Evolutionary conservation across 2,888 invertebrate genomes (phyloP).

Genomic region (Cyclophora albipunctata): DNA sequence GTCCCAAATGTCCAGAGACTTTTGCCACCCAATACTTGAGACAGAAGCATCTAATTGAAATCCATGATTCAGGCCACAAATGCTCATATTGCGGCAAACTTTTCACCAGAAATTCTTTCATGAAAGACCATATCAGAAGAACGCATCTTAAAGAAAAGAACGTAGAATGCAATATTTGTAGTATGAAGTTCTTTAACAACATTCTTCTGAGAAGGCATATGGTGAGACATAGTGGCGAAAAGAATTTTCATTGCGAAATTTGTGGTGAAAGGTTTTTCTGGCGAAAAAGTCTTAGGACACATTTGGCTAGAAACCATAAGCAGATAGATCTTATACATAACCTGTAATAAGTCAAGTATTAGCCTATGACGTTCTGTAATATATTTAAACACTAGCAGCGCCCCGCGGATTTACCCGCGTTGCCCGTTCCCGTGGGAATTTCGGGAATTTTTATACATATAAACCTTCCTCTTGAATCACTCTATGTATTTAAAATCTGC

Average conservation of each 20-base stretch:
- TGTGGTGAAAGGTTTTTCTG: slow-evolving; percentile 77
- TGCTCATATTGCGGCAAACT: slow-evolving; percentile 60
- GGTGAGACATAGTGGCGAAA: slow-evolving; percentile 70
- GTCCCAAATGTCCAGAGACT: slow-evolving; percentile 54
- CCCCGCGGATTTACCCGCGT: no score
- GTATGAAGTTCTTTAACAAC: slow-evolving; percentile 65
- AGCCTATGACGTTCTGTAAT: not conserved
- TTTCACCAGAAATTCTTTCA: slow-evolving; percentile 57
- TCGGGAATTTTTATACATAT: no score
- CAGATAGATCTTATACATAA: slow-evolving; percentile 28
- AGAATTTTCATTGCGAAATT: slow-evolving; percentile 75
- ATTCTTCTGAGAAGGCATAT: slow-evolving; percentile 57
- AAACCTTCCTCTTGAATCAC: no score
- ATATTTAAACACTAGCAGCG: no score
- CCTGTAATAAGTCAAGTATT: slow-evolving; percentile 10
- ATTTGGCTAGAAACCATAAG: slow-evolving; percentile 63
- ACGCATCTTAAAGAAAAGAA: slow-evolving; percentile 66
- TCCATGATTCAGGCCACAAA: slow-evolving; percentile 62
- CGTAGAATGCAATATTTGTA: slow-evolving; percentile 60
- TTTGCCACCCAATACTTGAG: slow-evolving; percentile 72
- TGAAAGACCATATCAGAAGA: slow-evolving; percentile 56
- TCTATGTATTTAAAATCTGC: no score
- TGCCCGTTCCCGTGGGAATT: no score
- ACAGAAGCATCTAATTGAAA: slow-evolving; percentile 71
- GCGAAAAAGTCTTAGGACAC: slow-evolving; percentile 76